phyloP scores from a whole-genome alignment of 1,140 invertebrate genomes.

The Archivesica marissinica region DNA sequence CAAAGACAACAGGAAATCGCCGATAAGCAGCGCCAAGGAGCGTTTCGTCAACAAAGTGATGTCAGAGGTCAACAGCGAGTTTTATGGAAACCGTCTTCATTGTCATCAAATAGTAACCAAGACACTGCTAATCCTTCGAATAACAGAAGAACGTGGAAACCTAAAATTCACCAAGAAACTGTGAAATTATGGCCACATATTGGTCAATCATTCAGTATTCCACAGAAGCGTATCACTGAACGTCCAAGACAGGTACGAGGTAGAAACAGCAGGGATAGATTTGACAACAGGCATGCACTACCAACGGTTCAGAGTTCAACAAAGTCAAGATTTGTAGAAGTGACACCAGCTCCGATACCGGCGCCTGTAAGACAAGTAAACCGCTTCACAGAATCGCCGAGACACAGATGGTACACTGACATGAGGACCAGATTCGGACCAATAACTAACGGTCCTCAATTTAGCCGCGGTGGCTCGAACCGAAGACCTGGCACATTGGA shows the following conservation, averaged over 20 bases:
- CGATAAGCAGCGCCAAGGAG: constrained; percentile 22
- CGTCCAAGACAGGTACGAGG: not conserved
- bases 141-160: constrained; percentile 13
- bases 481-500: constrained; percentile 29
- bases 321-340: not conserved
- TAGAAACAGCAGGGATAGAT: not conserved
- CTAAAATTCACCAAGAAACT: constrained; percentile 49
- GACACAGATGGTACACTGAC: constrained; percentile 29
- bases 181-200: constrained; percentile 51
- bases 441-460: constrained; percentile 13
- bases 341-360: not conserved
- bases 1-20: constrained; percentile 20
- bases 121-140: not conserved
- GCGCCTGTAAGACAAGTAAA: not conserved
- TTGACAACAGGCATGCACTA: not conserved
- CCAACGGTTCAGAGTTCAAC: not conserved
- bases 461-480: constrained; percentile 48
- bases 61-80: constrained; percentile 3
- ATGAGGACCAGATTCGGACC: constrained; percentile 9
- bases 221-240: not conserved
- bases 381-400: constrained; percentile 38
- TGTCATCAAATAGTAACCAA: not conserved
- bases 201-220: not conserved
- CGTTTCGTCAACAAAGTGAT: constrained; percentile 1
- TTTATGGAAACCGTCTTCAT: constrained; percentile 6